Base-by-base conservation (phyloP, 2,113 vertebrate species). In the Lagopus leucura region DNA sequence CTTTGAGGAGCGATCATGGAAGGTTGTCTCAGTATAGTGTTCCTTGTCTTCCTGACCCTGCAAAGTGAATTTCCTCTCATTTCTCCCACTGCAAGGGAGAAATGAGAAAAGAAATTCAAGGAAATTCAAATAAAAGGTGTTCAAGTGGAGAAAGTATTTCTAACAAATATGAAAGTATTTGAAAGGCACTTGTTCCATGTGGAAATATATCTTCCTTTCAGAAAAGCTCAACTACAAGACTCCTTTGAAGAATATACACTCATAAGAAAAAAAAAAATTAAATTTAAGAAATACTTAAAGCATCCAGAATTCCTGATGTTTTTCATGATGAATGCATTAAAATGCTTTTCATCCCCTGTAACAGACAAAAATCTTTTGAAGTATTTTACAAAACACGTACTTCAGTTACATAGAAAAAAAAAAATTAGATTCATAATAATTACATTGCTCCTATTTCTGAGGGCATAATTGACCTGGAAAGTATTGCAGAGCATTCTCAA, bases 141-240 rank as follows among this genome's bases (percentile, higher is more conserved):
- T 91, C 75, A 86, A 92, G 54, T 92, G 87, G 91, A 90, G 84
- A 87, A 90, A 87, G 74, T 89, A 84, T 86, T 95, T 92, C 86
- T 61, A 83, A 81, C 70, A 85, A 87, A 85, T 43, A 61, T 76
- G 65, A 72, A 94, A 88, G 61, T 79, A 85, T 50, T 78, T 95
- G 94, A 57, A 81, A 76, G 83, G 92, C 84, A 78, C 54, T 86
- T 92, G 75, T 89, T 94, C 76, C 45, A 61, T 75, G 57, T 91
- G 86, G 92, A 86, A 79, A 84, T 92, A 86, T 90, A 90, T 85
- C 60, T 61, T 90, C 74, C 89, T 94, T 93, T 72, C 89, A 88
- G 79, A 70, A 85, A 71, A 84, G 48, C 61, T 52, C 77, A 67
- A 81, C 73, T 36, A 63, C 3, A 13, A 76, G 38, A 43, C 13